These are phyloP conservation scores for Neodiprion virginianus DNA, from an alignment of 1,140 invertebrate species.

Conservation along the genomic window DNA sequence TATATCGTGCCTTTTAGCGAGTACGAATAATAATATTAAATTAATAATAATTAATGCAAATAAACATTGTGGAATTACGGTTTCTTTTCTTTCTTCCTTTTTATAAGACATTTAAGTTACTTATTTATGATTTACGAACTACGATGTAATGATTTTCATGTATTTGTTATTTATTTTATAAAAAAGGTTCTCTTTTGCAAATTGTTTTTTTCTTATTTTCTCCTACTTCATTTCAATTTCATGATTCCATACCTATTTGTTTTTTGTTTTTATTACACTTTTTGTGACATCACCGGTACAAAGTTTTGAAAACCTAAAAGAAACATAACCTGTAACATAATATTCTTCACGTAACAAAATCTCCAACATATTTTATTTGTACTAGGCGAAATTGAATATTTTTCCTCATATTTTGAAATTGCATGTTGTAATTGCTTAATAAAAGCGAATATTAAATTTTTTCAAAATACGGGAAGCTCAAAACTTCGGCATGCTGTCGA, in stretches of 20 bases:
- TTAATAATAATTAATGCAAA: constrained; percentile 41
- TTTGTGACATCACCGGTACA: neutral
- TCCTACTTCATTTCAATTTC: neutral
- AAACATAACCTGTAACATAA: too few relatives aligned
- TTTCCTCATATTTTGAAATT: too few relatives aligned
- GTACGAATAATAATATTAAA: constrained; percentile 48
- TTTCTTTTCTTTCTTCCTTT: constrained; percentile 29
- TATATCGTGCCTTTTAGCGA: constrained; percentile 61
- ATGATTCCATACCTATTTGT: neutral
- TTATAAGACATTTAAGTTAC: constrained; percentile 45
- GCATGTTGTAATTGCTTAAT: too few relatives aligned
- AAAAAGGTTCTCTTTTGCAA: constrained; percentile 42
- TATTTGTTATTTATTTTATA: constrained; percentile 58
- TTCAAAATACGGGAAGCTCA: neutral
- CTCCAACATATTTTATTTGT: too few relatives aligned
- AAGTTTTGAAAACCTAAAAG: too few relatives aligned
- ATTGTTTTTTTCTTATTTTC: neutral
- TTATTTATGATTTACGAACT: constrained; percentile 53
- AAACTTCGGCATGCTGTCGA: neutral
- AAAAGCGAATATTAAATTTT: too few relatives aligned
- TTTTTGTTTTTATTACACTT: neutral
- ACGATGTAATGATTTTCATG: constrained; percentile 53
- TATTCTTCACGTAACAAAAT: too few relatives aligned
- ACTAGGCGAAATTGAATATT: too few relatives aligned
- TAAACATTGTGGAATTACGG: constrained; percentile 54